Conservation (phyloP, 2,888 invertebrate species). For the Flexamia atlantica region DNA sequence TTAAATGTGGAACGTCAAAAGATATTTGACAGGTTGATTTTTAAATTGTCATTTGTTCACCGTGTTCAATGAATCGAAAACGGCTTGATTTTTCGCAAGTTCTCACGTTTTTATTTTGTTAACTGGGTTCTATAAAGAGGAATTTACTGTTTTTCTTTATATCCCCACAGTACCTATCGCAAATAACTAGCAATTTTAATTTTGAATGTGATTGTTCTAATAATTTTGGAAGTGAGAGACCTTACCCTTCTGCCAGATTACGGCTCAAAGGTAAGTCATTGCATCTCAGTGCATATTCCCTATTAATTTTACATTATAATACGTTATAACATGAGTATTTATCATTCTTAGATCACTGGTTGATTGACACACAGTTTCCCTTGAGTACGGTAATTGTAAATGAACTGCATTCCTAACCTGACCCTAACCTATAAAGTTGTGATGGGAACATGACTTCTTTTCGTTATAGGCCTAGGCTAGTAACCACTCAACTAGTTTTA, state of each 20-base stretch:
- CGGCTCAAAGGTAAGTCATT: background rate
- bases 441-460: no score
- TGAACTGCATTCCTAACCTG: slow-evolving; percentile 10
- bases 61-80: background rate
- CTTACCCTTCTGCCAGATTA: background rate
- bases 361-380: background rate
- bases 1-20: slow-evolving; percentile 5
- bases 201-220: background rate
- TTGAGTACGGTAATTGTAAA: background rate
- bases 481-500: no score
- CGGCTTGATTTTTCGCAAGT: no score
- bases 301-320: background rate
- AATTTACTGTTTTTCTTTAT: background rate
- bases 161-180: background rate
- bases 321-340: background rate
- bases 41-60: background rate
- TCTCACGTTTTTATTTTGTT: background rate
- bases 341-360: background rate
- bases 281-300: background rate
- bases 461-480: no score
- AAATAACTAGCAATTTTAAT: background rate
- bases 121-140: background rate
- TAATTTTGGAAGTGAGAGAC: background rate
- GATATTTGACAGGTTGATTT: slow-evolving; percentile 32
- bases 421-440: slow-evolving; percentile 4